Conservation (phyloP, 2,888 invertebrate species). For the Rhaphigaster nebulosa region DNA sequence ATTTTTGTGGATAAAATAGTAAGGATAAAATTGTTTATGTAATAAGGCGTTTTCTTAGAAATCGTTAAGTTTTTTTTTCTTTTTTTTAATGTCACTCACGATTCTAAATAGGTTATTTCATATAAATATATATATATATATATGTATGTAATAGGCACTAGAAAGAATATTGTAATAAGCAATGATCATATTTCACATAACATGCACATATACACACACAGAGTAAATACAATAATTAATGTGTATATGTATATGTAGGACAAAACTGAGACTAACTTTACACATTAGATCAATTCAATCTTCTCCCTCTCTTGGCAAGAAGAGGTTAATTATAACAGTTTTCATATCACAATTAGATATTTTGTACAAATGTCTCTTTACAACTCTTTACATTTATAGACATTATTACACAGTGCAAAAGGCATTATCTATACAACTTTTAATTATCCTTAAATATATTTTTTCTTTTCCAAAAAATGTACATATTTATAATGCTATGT, state of each 20-base stretch:
- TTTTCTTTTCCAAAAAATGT: slow-evolving; percentile 53
- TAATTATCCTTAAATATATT: slow-evolving; percentile 27
- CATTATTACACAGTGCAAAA: slow-evolving; percentile 60
- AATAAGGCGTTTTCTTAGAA: slow-evolving; percentile 57
- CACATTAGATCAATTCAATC: slow-evolving; percentile 54
- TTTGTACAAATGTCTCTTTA: slow-evolving; percentile 61
- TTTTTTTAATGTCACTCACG: slow-evolving; percentile 43
- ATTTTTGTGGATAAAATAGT: slow-evolving; percentile 57
- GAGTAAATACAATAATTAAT: slow-evolving; percentile 45
- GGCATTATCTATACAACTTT: slow-evolving; percentile 49
- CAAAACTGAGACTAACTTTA: slow-evolving; percentile 56
- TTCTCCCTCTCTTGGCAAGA: slow-evolving; percentile 57
- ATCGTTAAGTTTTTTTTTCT: slow-evolving; percentile 35
- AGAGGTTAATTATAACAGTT: slow-evolving; percentile 55
- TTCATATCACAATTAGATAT: slow-evolving; percentile 58
- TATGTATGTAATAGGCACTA: slow-evolving; percentile 58
- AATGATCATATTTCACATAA: slow-evolving; percentile 52
- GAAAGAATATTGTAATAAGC: slow-evolving; percentile 59
- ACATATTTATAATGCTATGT: slow-evolving; percentile 57
- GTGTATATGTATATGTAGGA: slow-evolving; percentile 49
- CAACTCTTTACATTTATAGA: slow-evolving; percentile 60
- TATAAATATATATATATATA: slow-evolving; percentile 56
- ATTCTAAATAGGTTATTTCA: slow-evolving; percentile 51
- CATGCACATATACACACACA: slow-evolving; percentile 52
- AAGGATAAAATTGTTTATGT: slow-evolving; percentile 56